Percentiles rank a stretch among this genome's conserved stretches.
These are phyloP conservation scores for Dinomys branickii DNA, from an alignment of 2,113 vertebrate genomes.

Conservation along the genomic window DNA sequence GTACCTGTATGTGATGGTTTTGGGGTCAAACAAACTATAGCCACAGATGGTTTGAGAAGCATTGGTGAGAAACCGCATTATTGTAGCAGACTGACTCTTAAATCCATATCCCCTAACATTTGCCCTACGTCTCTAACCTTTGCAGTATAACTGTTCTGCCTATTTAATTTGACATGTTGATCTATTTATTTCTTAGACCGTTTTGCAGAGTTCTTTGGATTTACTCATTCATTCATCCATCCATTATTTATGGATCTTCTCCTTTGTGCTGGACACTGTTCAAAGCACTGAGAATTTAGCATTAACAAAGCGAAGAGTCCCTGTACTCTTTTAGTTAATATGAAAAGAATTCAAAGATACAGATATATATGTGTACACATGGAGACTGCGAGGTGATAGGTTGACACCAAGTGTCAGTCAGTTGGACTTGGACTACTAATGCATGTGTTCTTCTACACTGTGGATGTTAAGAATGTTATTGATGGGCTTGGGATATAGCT, in stretches of 20 bases:
- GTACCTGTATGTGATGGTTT: not conserved
- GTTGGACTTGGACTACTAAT: not conserved
- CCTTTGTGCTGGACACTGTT: not conserved
- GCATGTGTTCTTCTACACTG: fast-evolving
- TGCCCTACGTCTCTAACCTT: not conserved
- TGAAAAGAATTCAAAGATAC: not conserved
- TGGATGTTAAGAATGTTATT: not conserved
- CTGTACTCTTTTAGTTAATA: not conserved
- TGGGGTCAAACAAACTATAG: not conserved
- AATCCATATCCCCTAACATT: not conserved
- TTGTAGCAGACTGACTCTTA: not conserved
- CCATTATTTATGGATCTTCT: not conserved
- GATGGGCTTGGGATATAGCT: no score
- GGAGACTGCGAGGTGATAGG: not conserved
- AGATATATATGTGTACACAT: not conserved
- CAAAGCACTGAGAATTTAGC: not conserved
- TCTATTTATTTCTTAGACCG: not conserved
- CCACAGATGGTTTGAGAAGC: not conserved
- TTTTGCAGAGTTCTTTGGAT: not conserved
- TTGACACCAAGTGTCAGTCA: not conserved
- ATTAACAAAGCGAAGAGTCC: not conserved
- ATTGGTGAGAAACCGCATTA: not conserved
- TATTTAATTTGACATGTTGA: slow-evolving; percentile 19
- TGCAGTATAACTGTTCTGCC: not conserved
- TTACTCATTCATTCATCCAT: not conserved